phyloP scores from a whole-genome alignment of 1,140 invertebrate species.

The Polyergus mexicanus region DNA sequence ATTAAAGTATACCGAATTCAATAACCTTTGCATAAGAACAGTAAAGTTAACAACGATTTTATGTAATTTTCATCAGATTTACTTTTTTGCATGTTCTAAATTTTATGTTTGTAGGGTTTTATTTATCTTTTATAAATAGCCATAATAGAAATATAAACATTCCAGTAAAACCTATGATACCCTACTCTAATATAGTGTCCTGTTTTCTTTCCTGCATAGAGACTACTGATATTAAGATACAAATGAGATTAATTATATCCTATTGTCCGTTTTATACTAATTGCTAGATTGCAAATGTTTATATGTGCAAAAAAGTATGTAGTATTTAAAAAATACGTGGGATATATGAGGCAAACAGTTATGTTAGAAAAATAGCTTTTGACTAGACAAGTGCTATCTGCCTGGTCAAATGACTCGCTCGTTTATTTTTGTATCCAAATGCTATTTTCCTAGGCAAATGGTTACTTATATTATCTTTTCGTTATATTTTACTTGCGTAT shows the following conservation, averaged over 20 bases:
- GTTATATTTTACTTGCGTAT: too few species aligned
- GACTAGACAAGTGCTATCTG: too few species aligned
- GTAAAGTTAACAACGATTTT: too few species aligned
- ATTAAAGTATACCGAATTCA: too few species aligned
- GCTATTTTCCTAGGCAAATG: too few species aligned
- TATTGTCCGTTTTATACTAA: conserved; percentile 7
- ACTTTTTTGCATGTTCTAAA: background rate
- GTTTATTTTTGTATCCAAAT: too few species aligned
- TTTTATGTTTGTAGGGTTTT: conserved; percentile 7
- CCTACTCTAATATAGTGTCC: conserved; percentile 1
- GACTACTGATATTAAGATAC: background rate
- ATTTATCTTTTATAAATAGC: conserved; percentile 23
- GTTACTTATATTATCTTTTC: too few species aligned
- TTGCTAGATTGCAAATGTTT: conserved; percentile 5
- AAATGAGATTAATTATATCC: conserved; percentile 5
- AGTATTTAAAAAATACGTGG: too few species aligned
- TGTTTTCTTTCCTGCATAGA: background rate
- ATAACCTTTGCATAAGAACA: background rate
- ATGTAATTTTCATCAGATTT: background rate
- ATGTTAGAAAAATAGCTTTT: too few species aligned
- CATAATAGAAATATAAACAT: conserved; percentile 25
- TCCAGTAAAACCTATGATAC: conserved; percentile 3
- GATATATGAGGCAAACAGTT: too few species aligned
- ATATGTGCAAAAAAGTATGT: too few species aligned
- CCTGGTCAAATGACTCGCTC: too few species aligned